These are phyloP conservation scores for Pipa parva DNA, from an alignment of 2,113 vertebrate genomes.

Conservation along the genomic window DNA sequence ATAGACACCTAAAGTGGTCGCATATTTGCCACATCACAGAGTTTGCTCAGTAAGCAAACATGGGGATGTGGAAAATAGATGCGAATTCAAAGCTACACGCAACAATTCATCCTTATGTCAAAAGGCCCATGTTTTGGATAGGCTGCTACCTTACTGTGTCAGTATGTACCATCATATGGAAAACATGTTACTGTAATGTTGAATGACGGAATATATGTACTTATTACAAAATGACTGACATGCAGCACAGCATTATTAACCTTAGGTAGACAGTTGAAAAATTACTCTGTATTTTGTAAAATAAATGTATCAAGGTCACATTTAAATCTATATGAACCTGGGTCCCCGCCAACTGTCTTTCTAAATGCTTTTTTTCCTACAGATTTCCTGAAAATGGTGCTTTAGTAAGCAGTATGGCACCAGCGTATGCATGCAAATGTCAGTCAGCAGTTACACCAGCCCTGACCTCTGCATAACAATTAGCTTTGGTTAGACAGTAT, in stretches of 20 bases:
- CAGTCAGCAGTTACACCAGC: conserved; percentile 19
- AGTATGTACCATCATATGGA: not conserved
- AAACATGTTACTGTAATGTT: not conserved
- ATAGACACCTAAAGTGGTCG: no score
- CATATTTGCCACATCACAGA: no score
- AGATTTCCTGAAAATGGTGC: not conserved
- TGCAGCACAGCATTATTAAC: conserved; percentile 9
- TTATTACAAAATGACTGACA: not conserved
- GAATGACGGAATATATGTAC: conserved; percentile 5
- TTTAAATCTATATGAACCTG: conserved; percentile 13
- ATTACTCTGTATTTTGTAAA: not conserved
- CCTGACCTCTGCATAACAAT: conserved; percentile 26
- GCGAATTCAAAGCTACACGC: no score
- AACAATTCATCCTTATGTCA: no score
- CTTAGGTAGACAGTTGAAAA: not conserved
- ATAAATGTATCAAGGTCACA: conserved; percentile 6
- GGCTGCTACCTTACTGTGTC: not conserved
- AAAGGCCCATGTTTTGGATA: not conserved
- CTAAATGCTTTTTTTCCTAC: not conserved
- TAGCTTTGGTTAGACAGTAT: conserved; percentile 21
- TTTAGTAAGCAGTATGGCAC: not conserved
- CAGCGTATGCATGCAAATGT: no score
- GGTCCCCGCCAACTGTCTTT: conserved; percentile 6
- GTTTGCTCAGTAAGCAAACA: no score
- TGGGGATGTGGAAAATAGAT: no score